A percentile compares a stretch with the other conserved stretches of the same genome.
phyloP scores from a whole-genome alignment of 1,140 invertebrate species.

The Drosophila mojavensis region DNA sequence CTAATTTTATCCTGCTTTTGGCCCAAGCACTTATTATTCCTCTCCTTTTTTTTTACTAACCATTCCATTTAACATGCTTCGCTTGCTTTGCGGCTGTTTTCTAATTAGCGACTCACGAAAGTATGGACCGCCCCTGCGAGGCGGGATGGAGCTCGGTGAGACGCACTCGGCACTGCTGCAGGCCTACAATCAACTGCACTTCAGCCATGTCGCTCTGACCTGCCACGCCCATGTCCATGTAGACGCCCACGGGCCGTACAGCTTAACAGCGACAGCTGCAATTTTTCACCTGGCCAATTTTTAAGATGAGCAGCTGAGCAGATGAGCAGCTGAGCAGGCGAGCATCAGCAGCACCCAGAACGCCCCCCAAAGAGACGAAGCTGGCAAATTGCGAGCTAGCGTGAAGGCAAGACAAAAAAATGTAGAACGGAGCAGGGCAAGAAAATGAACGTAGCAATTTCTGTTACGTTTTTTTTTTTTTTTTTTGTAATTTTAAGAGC shows the following conservation, averaged over 20 bases:
- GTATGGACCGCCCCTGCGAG: neutral
- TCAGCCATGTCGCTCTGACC: slow-evolving; percentile 48
- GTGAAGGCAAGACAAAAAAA: slow-evolving; percentile 27
- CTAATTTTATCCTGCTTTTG: slow-evolving; percentile 4
- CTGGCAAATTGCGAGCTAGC: slow-evolving; percentile 48
- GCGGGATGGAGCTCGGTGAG: too few relatives aligned
- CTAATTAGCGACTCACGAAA: neutral
- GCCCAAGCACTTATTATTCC: neutral
- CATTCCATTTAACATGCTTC: neutral
- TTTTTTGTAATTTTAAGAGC: slow-evolving; percentile 63
- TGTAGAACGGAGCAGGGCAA: neutral
- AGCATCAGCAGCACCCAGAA: slow-evolving; percentile 19
- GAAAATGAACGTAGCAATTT: slow-evolving; percentile 52
- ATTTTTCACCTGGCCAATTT: slow-evolving; percentile 83
- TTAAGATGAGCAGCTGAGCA: slow-evolving; percentile 65
- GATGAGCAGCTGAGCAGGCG: slow-evolving; percentile 69
- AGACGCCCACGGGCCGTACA: slow-evolving; percentile 26
- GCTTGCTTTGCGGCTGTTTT: slow-evolving; percentile 1
- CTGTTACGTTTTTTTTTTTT: slow-evolving; percentile 29
- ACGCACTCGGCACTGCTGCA: slow-evolving; percentile 11
- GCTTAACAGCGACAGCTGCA: slow-evolving; percentile 77
- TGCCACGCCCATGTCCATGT: slow-evolving; percentile 14
- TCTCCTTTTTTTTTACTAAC: neutral
- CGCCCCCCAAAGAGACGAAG: slow-evolving; percentile 39
- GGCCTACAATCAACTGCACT: slow-evolving; percentile 69